Percentiles rank a stretch among this genome's conserved stretches.
Evolutionary conservation across 2,797 vertebrate species (phyloP).

Genomic region (Serranus cabrilla): DNA sequence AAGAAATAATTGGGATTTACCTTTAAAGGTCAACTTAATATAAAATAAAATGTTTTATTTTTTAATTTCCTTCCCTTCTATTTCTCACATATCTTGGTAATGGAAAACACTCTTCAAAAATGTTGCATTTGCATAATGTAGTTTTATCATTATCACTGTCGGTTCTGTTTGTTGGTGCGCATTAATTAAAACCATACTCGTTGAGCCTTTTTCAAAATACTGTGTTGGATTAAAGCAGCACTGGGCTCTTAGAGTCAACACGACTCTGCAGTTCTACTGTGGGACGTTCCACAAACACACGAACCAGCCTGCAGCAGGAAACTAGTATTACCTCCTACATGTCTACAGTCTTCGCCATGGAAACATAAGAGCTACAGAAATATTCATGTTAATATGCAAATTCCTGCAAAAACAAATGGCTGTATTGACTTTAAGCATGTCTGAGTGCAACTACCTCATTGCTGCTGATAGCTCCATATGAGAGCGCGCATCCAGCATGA

Average conservation of each 20-base stretch:
- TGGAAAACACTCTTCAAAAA: not conserved
- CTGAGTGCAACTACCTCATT: conserved; percentile 34
- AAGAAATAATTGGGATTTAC: not conserved
- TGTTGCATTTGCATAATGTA: not conserved
- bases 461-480: conserved; percentile 31
- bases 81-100: not conserved
- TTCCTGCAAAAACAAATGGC: conserved; percentile 6
- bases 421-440: conserved; percentile 7
- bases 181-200: conserved; percentile 17
- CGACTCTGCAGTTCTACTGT: conserved; percentile 14
- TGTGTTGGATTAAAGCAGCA: conserved; percentile 22
- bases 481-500: conserved; percentile 20
- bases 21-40: not conserved
- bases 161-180: not conserved
- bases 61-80: not conserved
- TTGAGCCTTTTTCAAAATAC: conserved; percentile 17
- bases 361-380: conserved; percentile 10
- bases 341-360: not conserved
- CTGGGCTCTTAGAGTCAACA: conserved; percentile 34
- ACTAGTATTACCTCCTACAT: conserved; percentile 6
- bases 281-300: conserved; percentile 38
- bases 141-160: not conserved
- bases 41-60: not conserved
- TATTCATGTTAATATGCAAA: conserved; percentile 14
- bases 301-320: conserved; percentile 31